Evolutionary conservation across 2,888 invertebrate genomes (phyloP).

Genomic region (Diadegma fenestrale): DNA sequence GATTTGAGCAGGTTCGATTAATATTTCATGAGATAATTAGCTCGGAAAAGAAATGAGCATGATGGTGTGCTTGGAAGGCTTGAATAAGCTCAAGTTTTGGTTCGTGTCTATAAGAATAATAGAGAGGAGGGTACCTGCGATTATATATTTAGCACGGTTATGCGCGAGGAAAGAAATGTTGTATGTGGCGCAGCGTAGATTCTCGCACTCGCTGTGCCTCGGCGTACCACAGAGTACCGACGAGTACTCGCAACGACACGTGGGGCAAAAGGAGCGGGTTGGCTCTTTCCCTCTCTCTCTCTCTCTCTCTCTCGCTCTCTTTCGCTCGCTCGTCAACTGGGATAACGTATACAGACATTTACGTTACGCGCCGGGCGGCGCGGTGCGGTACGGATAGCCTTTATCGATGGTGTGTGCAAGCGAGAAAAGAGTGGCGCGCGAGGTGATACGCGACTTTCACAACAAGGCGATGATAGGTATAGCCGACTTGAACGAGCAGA

Average conservation of each 20-base stretch:
- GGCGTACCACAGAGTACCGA: conserved; percentile 63
- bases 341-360: background rate
- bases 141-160: background rate
- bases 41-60: background rate
- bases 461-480: conserved; percentile 35
- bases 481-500: conserved; percentile 45
- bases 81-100: background rate
- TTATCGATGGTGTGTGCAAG: conserved; percentile 32
- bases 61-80: background rate
- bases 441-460: conserved; percentile 69
- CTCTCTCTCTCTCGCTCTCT: background rate
- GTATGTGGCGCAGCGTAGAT: conserved; percentile 25
- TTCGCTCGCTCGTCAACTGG: background rate
- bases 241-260: conserved; percentile 32
- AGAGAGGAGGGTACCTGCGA: background rate
- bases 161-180: conserved; percentile 27
- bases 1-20: background rate
- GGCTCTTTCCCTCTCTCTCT: background rate
- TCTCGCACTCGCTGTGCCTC: conserved; percentile 49
- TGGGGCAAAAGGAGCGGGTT: background rate
- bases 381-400: conserved; percentile 19
- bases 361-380: conserved; percentile 2
- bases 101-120: background rate
- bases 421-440: conserved; percentile 64
- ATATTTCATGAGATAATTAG: background rate